Conservation (phyloP, 92 coral and sea anemone species). For the Parazoanthus darwini region DNA sequence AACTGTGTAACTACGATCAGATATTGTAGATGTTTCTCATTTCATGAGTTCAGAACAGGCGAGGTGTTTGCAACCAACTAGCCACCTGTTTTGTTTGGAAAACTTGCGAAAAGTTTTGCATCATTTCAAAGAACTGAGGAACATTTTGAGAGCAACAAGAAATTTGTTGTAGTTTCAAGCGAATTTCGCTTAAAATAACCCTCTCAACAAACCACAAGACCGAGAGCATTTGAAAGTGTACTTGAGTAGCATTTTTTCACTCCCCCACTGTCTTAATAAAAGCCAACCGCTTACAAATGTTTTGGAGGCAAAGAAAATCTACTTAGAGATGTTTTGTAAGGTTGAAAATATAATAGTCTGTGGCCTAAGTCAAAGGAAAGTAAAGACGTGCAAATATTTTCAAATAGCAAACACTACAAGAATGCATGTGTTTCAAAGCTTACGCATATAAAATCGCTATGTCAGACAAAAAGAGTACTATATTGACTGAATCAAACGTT, state of each 20-base stretch:
- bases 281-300: neutral
- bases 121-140: slow-evolving; percentile 8
- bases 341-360: neutral
- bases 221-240: neutral
- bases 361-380: neutral
- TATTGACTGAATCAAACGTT: neutral
- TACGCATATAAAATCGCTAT: neutral
- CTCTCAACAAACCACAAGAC: neutral
- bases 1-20: neutral
- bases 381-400: neutral
- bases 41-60: slow-evolving; percentile 3
- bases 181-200: neutral
- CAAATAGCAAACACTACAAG: neutral
- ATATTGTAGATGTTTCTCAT: neutral
- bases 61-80: slow-evolving; percentile 13
- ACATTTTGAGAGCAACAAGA: neutral
- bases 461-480: neutral
- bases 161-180: neutral
- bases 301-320: neutral
- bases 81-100: slow-evolving; percentile 40
- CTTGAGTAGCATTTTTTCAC: no score
- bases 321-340: neutral
- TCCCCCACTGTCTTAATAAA: neutral
- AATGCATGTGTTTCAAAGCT: neutral
- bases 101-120: slow-evolving; percentile 25